Base-by-base conservation (phyloP, 1,140 invertebrate genomes). In the Macrobrachium rosenbergii region DNA sequence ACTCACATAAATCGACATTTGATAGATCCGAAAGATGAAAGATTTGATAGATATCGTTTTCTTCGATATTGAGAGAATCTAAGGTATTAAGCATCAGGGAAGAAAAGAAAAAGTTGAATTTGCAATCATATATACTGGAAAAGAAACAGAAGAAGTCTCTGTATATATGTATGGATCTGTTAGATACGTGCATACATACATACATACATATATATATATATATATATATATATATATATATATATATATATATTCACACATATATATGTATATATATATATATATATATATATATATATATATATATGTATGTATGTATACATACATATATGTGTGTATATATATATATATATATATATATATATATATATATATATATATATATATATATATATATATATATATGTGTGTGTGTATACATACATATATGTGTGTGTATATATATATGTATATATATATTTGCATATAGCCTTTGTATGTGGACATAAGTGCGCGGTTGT, bases 151-250 rank as follows among this genome's bases (percentile, higher is more conserved):
- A 37, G 28, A 37, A 37, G 28, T 37, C 28, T 37, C 3, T 37
- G 28, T 37, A 2, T 37, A 37, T 37, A 37, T 3, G 28, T 3
- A 37, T 37, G 28, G 28, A 37, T 37, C 28, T 37, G 1, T 37
- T 37, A 37, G 28, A 37, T 37, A 37, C 28, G 1, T 69, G 7
- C 64, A 67, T 6, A 67, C 23, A 67, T 6, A 23, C 23, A 23
- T 6, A 67, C 23, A 67, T 67, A 67, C 8, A 67, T 67, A 67
- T 67, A 67, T 23, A 67, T 67, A 67, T 67, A 67, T 23, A 67
- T 67, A 67, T 67, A 67, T 67, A 67, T 67, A 67, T 67, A 67
- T 67, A 67, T 67, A 67, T 67, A 67, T 67, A 67, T 67, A 67
- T 67, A 67, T 67, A 67, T 67, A 67, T 67, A 67, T 67, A 67